phyloP scores from a whole-genome alignment of 2,888 invertebrate species.

The Exocentrus adspersus region DNA sequence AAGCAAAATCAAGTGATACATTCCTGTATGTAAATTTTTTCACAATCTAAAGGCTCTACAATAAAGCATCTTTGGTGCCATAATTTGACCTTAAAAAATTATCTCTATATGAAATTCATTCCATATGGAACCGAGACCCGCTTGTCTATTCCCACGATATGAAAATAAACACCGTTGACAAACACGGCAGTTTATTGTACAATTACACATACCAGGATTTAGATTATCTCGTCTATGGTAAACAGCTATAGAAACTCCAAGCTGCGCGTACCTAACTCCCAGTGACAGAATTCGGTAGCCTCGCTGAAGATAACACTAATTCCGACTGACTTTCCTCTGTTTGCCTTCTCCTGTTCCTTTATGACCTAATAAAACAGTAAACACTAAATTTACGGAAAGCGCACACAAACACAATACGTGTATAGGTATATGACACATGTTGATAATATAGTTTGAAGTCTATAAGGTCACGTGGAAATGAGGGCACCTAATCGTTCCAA shows the following conservation, averaged over 20 bases:
- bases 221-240: conserved; percentile 22
- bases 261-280: conserved; percentile 16
- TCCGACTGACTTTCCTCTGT: conserved; percentile 29
- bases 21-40: no score
- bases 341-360: conserved; percentile 22
- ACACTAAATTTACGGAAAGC: conserved; percentile 29
- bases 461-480: conserved; percentile 14
- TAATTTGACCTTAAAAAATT: no score
- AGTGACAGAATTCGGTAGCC: conserved; percentile 29
- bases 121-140: neutral
- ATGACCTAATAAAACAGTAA: conserved; percentile 26
- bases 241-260: conserved; percentile 23
- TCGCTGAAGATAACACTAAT: conserved; percentile 25
- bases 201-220: conserved; percentile 23
- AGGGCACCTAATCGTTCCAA: conserved; percentile 2
- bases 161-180: conserved; percentile 18
- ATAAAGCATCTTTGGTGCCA: no score
- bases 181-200: conserved; percentile 19
- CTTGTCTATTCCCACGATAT: conserved; percentile 20
- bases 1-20: no score
- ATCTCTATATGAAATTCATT: no score
- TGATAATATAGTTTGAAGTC: conserved; percentile 22
- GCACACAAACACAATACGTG: conserved; percentile 13
- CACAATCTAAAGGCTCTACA: no score
- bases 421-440: conserved; percentile 25